phyloP scores from a whole-genome alignment of 1,140 invertebrate genomes.

The Meloidogyne floridensis region DNA sequence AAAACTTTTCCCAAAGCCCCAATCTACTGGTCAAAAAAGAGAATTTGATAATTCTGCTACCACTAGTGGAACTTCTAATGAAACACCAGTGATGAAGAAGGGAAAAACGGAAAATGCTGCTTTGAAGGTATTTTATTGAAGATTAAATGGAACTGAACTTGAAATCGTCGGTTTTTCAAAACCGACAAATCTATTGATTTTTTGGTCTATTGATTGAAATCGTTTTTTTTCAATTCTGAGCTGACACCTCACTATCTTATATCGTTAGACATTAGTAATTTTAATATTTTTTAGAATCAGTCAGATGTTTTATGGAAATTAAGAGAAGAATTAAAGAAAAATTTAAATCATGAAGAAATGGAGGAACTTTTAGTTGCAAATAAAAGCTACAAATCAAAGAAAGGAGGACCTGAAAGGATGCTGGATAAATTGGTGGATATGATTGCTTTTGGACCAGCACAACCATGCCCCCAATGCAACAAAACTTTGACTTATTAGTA shows the following conservation, averaged over 20 bases:
- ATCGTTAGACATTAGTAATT: too few species aligned
- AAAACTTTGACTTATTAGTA: constrained; percentile 73
- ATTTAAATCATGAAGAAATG: constrained; percentile 49
- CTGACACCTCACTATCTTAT: too few species aligned
- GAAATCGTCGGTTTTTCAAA: background rate
- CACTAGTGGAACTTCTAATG: constrained; percentile 63
- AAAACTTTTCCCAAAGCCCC: constrained; percentile 73
- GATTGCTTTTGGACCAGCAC: constrained; percentile 82
- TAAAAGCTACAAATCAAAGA: constrained; percentile 34
- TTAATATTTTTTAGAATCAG: constrained; percentile 49
- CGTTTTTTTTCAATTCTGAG: too few species aligned
- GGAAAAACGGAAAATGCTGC: constrained; percentile 67
- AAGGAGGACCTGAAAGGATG: constrained; percentile 69
- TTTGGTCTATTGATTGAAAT: too few species aligned
- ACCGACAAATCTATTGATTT: too few species aligned
- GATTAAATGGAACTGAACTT: background rate
- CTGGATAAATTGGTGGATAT: constrained; percentile 79
- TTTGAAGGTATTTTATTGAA: constrained; percentile 33
- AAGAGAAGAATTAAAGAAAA: constrained; percentile 50
- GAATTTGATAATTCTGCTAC: constrained; percentile 18
- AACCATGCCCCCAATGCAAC: constrained; percentile 80
- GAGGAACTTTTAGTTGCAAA: constrained; percentile 46
- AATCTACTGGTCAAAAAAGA: constrained; percentile 46
- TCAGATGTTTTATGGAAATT: constrained; percentile 52
- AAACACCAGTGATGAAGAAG: constrained; percentile 67